Base-by-base conservation (phyloP, 2,113 vertebrate genomes). In the Cololabis saira region DNA sequence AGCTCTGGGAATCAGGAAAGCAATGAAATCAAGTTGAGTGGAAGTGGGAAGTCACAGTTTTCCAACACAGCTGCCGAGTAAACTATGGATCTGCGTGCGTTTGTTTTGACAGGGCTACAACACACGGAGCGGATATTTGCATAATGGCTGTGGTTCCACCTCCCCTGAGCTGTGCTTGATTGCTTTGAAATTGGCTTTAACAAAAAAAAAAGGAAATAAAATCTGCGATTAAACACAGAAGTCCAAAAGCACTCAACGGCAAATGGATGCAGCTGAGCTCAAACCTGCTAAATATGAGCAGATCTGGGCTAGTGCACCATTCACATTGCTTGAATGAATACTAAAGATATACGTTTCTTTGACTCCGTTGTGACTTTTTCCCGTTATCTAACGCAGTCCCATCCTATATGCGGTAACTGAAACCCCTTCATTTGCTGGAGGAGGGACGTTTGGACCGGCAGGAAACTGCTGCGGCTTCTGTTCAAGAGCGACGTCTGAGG, bases 71-170 rank as follows among this genome's bases (percentile, higher is more conserved):
- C 71, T 84, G 75, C 57, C 71, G 44, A 40, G 52, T 42, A 51
- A 71, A 80, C 71, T 72, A 57, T 49, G 18, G 53, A 66, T 61
- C 12, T 74, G 67, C 81, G 67, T 74, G 67, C 81, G 67, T 78
- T 57, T 88, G 76, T 81, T 81, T 81, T 80, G 81, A 84, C 75
- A 57, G 57, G 2, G n/a, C 27, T 14, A 54, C 72, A 64, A 79
- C 54, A 74, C 78, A 82, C 75, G 81, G 77, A 83, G 81, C 79
- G 66, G 4, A 71, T 63, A 89, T 90, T 89, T 87, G 81, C 87
- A 89, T 91, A 89, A 90, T 82, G 78, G 66, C 64, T 75, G 76
- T 12, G 17, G 63, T 52, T 88, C 78, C 86, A 89, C 87, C 91
- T 91, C 86, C 86, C 74, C 70, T 80, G 22, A 57, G 67, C 6